Conservation (phyloP, 2,797 vertebrate genomes). For the Chaetophractus vellerosus region DNA sequence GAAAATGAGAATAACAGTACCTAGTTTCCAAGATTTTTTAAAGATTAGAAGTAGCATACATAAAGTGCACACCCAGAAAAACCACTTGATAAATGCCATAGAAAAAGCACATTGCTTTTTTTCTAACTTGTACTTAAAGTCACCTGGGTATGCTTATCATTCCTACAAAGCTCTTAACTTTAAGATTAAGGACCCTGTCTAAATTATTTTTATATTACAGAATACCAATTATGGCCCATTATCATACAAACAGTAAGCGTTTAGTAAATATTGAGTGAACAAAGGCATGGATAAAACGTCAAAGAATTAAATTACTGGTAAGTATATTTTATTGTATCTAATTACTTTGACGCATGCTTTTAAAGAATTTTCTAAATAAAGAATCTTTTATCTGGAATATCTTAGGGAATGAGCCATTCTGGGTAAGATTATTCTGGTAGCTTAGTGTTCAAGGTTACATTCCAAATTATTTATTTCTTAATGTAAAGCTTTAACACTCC, state of each 20-base stretch:
- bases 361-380: constrained; percentile 46
- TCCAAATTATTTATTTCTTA: constrained; percentile 47
- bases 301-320: constrained; percentile 56
- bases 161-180: background rate
- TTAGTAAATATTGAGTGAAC: constrained; percentile 39
- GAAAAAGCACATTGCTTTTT: background rate
- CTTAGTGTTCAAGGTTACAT: constrained; percentile 38
- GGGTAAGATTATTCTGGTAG: background rate
- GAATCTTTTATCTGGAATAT: constrained; percentile 48
- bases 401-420: background rate
- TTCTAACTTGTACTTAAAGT: background rate
- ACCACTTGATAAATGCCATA: constrained; percentile 14
- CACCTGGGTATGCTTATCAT: constrained; percentile 29
- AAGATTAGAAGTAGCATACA: constrained; percentile 49
- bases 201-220: background rate
- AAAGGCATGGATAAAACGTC: background rate
- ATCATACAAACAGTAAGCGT: constrained; percentile 7
- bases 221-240: background rate
- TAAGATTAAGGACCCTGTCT: constrained; percentile 10
- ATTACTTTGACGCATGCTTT: constrained; percentile 50
- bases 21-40: background rate
- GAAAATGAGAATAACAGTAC: constrained; percentile 37
- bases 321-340: constrained; percentile 19
- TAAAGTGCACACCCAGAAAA: background rate
- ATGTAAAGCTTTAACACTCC: constrained; percentile 37